phyloP scores from a whole-genome alignment of 2,888 invertebrate genomes.

The Gonocerus acuteangulatus region DNA sequence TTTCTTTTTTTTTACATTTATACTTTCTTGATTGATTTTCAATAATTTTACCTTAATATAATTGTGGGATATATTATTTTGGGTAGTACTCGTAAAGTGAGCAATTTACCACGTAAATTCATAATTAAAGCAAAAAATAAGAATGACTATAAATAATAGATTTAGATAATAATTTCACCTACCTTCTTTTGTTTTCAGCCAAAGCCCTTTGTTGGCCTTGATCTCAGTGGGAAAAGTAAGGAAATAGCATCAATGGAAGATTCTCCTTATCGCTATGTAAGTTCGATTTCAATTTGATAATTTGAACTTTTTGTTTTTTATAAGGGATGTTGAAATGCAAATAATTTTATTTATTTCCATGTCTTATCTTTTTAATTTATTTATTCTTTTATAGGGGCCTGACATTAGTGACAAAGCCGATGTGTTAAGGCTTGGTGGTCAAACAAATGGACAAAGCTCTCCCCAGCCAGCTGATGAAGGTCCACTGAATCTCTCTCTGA shows the following conservation, averaged over 20 bases:
- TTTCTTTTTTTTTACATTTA: too few relatives aligned
- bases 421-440: slow-evolving; percentile 68
- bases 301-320: background rate
- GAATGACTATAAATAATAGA: too few relatives aligned
- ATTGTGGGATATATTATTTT: too few relatives aligned
- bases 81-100: too few relatives aligned
- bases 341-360: background rate
- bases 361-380: background rate
- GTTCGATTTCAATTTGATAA: background rate
- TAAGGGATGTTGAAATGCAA: background rate
- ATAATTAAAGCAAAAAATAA: too few relatives aligned
- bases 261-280: slow-evolving; percentile 30
- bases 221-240: slow-evolving; percentile 33
- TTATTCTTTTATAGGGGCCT: slow-evolving; percentile 20
- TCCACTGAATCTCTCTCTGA: slow-evolving; percentile 74
- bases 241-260: slow-evolving; percentile 32
- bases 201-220: slow-evolving; percentile 31
- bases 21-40: too few relatives aligned
- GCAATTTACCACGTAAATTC: too few relatives aligned
- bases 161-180: too few relatives aligned
- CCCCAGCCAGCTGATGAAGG: slow-evolving; percentile 48
- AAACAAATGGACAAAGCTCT: slow-evolving; percentile 44
- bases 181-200: slow-evolving; percentile 26
- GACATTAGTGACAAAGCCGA: slow-evolving; percentile 57
- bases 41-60: too few relatives aligned